A percentile compares a stretch with the other conserved stretches of the same genome.
Evolutionary conservation across 2,888 invertebrate species (phyloP).

Genomic region (Tortrix viridana): DNA sequence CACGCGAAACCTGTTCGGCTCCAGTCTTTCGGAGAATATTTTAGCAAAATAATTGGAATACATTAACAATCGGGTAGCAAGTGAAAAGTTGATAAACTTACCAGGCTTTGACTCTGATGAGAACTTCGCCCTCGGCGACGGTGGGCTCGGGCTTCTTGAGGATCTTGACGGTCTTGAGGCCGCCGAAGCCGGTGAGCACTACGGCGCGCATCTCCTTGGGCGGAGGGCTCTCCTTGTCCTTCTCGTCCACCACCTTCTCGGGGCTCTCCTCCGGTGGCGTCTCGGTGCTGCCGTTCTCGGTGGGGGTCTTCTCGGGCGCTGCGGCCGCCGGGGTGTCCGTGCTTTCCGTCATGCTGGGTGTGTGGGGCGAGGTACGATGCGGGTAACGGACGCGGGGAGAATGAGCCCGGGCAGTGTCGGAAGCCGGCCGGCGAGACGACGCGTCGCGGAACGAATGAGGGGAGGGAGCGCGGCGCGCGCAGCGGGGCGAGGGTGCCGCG

Average conservation of each 20-base stretch:
- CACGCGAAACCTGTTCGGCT: slow-evolving; percentile 36
- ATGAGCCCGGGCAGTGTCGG: slow-evolving; percentile 66
- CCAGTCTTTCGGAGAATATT: slow-evolving; percentile 32
- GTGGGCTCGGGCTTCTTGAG: slow-evolving; percentile 91
- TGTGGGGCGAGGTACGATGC: slow-evolving; percentile 62
- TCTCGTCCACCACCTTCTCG: slow-evolving; percentile 82
- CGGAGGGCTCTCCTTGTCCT: slow-evolving; percentile 81
- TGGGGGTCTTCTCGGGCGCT: slow-evolving; percentile 83
- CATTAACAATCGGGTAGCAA: slow-evolving; percentile 32
- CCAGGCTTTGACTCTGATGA: slow-evolving; percentile 94
- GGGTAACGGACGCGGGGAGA: slow-evolving; percentile 70
- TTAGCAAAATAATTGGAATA: slow-evolving; percentile 41
- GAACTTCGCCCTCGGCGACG: slow-evolving; percentile 89
- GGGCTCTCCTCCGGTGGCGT: slow-evolving; percentile 79
- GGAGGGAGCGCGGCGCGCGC: slow-evolving; percentile 73
- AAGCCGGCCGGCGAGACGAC: slow-evolving; percentile 76
- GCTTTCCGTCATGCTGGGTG: slow-evolving; percentile 77
- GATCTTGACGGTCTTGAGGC: slow-evolving; percentile 93
- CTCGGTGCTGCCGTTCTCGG: slow-evolving; percentile 79
- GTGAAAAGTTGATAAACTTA: slow-evolving; percentile 78
- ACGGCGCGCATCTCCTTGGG: slow-evolving; percentile 94
- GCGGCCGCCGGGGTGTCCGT: slow-evolving; percentile 80
- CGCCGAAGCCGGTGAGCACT: slow-evolving; percentile 93
- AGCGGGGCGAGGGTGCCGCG: slow-evolving; percentile 58
- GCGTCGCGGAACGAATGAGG: slow-evolving; percentile 82